Evolutionary conservation across 2,797 vertebrate genomes (phyloP), one percentile per base, ranked within the genome.

Genomic region (Sebastes alutus): DNA sequence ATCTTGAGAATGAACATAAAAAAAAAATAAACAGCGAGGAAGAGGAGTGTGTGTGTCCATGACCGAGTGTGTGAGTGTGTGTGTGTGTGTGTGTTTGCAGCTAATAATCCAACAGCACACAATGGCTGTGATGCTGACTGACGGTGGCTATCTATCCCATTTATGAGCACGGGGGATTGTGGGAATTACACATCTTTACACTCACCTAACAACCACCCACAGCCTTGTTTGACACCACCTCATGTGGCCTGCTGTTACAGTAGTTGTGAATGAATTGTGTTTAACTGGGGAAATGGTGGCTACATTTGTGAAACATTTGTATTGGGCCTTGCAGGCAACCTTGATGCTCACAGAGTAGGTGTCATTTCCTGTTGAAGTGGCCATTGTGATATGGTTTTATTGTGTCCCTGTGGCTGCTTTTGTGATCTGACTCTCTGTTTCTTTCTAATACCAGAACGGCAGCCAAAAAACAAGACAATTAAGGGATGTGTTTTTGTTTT

Each of bases 161-260:
- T 89, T 75, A 85, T 75, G 84, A 75, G 78, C 68, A 49, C 0
- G 2, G 74, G 74, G 77, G 64, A 77, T 49, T 81, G 72, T 66
- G 72, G 80, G 61, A 81, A 82, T 84, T 61, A 70, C 58, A 80
- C 60, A 59, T 75, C 75, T 83, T 78, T 68, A 72, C 73, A 66
- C 75, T 82, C 76, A 32, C 61, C 71, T 83, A 78, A 87, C 81
- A 84, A 75, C 71, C 80, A 72, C 71, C 77, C 69, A 80, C 80
- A 79, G 78, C 64, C 77, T 62, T 83, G 79, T 81, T 86, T 86
- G 83, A 83, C 81, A 87, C 76, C 76, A 49, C 66, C 82, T 85
- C 38, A 25, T 38, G 63, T 16, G 2, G 76, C 69, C 75, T 13
- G 25, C 35, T 72, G 74, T 81, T 86, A 8, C 1, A 20, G 46